Evolutionary conservation across 1,140 invertebrate genomes (phyloP).

Genomic region (Pseudomyrmex gracilis): DNA sequence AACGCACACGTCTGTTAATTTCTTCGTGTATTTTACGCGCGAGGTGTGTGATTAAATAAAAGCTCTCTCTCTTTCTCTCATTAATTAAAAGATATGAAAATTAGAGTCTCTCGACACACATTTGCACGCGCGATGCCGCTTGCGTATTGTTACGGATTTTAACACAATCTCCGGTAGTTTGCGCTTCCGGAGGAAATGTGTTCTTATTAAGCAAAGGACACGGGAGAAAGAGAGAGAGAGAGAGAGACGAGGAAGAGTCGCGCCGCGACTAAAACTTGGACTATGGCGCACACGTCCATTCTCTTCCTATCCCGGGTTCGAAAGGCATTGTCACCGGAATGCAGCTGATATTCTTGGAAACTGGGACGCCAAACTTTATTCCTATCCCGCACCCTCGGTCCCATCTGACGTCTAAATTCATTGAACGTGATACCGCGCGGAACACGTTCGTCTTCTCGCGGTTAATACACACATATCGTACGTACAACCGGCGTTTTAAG

Average conservation of each 20-base stretch:
- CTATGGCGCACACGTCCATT: conserved; percentile 12
- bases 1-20: too few species aligned
- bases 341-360: conserved; percentile 69
- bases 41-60: too few species aligned
- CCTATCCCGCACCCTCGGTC: conserved; percentile 29
- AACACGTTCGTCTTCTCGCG: conserved; percentile 3
- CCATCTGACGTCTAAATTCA: conserved; percentile 41
- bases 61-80: too few species aligned
- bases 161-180: too few species aligned
- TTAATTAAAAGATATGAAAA: too few species aligned
- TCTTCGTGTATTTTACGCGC: too few species aligned
- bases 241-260: neutral
- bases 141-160: too few species aligned
- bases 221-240: neutral
- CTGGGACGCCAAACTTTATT: conserved; percentile 64
- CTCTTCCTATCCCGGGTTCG: conserved; percentile 43
- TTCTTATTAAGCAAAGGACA: neutral
- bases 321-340: conserved; percentile 60
- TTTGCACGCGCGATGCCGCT: too few species aligned
- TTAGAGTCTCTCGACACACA: too few species aligned
- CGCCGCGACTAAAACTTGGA: neutral
- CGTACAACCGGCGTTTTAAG: neutral
- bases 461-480: conserved; percentile 14
- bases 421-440: conserved; percentile 28
- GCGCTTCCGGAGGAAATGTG: too few species aligned